Evolutionary conservation across 2,113 vertebrate genomes (phyloP).

Genomic region (Ceratotherium simum): DNA sequence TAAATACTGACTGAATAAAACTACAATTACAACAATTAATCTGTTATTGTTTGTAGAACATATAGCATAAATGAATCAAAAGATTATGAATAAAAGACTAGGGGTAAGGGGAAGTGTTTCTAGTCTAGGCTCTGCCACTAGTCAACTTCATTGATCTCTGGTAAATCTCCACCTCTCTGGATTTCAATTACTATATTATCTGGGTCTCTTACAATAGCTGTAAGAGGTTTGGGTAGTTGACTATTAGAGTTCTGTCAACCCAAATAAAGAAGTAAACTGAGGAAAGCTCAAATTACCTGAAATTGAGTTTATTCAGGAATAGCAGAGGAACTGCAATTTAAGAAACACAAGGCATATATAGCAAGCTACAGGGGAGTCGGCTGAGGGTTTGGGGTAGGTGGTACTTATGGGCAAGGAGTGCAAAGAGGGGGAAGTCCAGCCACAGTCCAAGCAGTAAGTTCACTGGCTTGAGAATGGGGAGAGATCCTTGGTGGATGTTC

Average conservation of each 20-base stretch:
- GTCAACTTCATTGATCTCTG: neutral
- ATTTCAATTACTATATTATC: neutral
- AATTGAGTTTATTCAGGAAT: neutral
- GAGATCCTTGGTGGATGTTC: neutral
- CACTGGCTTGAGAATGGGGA: neutral
- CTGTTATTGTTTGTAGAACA: neutral
- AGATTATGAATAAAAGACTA: neutral
- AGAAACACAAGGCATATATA: neutral
- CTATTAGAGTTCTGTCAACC: neutral
- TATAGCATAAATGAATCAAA: neutral
- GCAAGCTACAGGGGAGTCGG: neutral
- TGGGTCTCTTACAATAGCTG: neutral
- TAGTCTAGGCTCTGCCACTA: neutral
- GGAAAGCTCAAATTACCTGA: neutral
- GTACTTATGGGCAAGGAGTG: neutral
- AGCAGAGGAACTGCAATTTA: neutral
- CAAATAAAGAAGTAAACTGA: neutral
- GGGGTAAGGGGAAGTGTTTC: neutral
- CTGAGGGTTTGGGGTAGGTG: neutral
- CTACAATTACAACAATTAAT: neutral
- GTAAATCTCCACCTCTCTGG: neutral
- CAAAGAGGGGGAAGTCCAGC: neutral
- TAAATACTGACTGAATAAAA: neutral
- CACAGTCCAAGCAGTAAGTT: neutral
- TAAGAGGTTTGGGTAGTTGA: neutral